Conservation (phyloP, 2,797 vertebrate species). For the Nothura maculosa region DNA sequence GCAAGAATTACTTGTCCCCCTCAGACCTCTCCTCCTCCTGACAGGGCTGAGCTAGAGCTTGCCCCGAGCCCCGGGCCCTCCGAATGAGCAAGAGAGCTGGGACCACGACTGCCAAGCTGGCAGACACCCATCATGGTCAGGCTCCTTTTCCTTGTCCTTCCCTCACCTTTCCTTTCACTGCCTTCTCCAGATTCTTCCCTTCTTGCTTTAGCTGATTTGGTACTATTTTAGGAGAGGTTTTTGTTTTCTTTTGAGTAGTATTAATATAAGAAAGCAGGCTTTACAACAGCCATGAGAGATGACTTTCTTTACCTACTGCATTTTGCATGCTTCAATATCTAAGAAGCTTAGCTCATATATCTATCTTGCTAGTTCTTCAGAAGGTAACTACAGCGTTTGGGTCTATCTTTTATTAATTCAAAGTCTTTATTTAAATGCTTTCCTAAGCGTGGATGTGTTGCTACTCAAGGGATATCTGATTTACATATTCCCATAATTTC, state of each 20-base stretch:
- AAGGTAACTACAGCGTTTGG: slow-evolving; percentile 23
- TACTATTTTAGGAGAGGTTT: neutral
- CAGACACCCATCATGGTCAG: accelerated
- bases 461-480: slow-evolving; percentile 59
- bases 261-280: neutral
- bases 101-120: accelerated
- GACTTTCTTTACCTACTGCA: neutral
- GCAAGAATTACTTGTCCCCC: neutral
- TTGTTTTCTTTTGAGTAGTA: neutral
- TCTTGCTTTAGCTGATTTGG: neutral
- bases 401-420: slow-evolving; percentile 62
- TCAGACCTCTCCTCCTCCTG: neutral
- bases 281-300: neutral
- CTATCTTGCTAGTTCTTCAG: slow-evolving; percentile 8
- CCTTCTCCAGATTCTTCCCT: neutral
- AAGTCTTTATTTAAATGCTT: slow-evolving; percentile 34
- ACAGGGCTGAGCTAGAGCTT: neutral
- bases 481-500: slow-evolving; percentile 65
- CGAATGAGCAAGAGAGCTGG: accelerated
- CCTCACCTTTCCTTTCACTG: neutral
- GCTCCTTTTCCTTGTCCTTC: neutral
- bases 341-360: neutral
- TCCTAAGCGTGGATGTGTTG: slow-evolving; percentile 18
- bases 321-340: neutral
- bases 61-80: neutral